phyloP scores from a whole-genome alignment of 2,113 vertebrate genomes.

The Formicarius rufipectus region DNA sequence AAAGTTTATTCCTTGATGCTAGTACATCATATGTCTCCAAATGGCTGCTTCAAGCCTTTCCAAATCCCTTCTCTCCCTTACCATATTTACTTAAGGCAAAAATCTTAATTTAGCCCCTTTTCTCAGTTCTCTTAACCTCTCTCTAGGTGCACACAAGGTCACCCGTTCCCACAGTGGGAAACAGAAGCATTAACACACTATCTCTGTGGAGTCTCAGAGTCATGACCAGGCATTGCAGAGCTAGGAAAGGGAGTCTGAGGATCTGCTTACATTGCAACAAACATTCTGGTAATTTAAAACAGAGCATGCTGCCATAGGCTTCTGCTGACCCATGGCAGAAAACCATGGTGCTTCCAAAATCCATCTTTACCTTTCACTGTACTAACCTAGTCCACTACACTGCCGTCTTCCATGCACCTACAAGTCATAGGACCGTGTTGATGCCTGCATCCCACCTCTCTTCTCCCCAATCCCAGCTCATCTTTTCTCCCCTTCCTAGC shows the following conservation, averaged over 20 bases:
- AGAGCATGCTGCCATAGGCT: neutral
- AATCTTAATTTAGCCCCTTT: neutral
- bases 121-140: neutral
- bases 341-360: neutral
- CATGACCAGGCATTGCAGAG: neutral
- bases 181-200: no score
- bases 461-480: neutral
- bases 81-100: neutral
- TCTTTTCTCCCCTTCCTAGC: neutral
- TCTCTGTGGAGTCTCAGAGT: neutral
- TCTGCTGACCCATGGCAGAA: neutral
- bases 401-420: neutral
- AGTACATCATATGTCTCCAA: neutral
- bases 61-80: neutral
- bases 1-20: neutral
- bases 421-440: neutral
- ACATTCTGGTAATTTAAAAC: neutral
- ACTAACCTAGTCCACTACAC: no score
- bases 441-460: neutral
- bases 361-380: neutral
- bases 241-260: neutral
- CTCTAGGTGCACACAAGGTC: neutral
- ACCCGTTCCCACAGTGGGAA: neutral
- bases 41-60: neutral
- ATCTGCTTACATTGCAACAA: neutral